Conservation (phyloP, 2,888 invertebrate genomes). For the Caenorhabditis sp. region DNA sequence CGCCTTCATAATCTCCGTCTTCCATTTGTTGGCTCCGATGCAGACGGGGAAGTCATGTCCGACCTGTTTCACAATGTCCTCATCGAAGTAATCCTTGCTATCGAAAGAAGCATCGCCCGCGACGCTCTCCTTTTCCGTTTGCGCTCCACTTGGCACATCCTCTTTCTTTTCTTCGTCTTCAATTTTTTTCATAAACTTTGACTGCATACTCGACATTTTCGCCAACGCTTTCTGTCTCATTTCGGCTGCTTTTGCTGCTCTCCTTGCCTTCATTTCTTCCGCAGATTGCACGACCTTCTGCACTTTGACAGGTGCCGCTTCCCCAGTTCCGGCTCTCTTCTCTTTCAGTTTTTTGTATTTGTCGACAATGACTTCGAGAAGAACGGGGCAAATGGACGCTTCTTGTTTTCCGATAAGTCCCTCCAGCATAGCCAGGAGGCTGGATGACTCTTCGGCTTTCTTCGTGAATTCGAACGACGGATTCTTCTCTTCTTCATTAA, state of each 20-base stretch:
- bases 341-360: slow-evolving; percentile 63
- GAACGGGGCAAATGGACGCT: slow-evolving; percentile 55
- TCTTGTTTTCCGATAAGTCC: slow-evolving; percentile 63
- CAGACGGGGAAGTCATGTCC: slow-evolving; percentile 72
- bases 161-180: slow-evolving; percentile 52
- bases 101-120: too few species aligned
- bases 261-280: slow-evolving; percentile 57
- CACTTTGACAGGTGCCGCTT: slow-evolving; percentile 5
- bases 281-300: slow-evolving; percentile 2
- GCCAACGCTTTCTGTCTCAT: slow-evolving; percentile 71
- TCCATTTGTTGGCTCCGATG: slow-evolving; percentile 67
- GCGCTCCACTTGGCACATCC: background rate
- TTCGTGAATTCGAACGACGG: slow-evolving; percentile 66
- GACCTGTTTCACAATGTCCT: slow-evolving; percentile 59
- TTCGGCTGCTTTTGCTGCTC: slow-evolving; percentile 67
- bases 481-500: slow-evolving; percentile 70
- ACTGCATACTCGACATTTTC: slow-evolving; percentile 63
- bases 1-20: slow-evolving; percentile 48
- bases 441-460: slow-evolving; percentile 56
- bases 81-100: slow-evolving; percentile 53
- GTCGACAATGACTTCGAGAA: slow-evolving; percentile 66
- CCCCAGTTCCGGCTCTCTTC: slow-evolving; percentile 18
- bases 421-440: slow-evolving; percentile 56
- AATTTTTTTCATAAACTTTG: slow-evolving; percentile 56
- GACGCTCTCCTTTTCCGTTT: background rate